A percentile compares a stretch with the other conserved stretches of the same genome.
These are phyloP conservation scores for Oppia nitens DNA, from an alignment of 1,140 invertebrate genomes.

Conservation along the genomic window DNA sequence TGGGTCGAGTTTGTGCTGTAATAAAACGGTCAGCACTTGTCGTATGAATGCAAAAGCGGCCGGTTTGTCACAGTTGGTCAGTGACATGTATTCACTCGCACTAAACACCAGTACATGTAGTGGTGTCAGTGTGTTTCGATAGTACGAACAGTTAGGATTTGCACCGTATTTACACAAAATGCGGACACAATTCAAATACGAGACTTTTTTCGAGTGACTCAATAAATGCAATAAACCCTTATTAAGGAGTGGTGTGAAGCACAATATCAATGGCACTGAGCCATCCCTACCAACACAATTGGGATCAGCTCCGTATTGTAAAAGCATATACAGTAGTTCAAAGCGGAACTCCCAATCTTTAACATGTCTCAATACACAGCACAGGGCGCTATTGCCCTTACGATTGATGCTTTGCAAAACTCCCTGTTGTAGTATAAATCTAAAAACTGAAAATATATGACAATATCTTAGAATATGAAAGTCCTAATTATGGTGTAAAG, in stretches of 20 bases:
- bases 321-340: constrained; percentile 48
- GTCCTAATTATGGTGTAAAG: too few relatives aligned
- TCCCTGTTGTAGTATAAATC: constrained; percentile 37
- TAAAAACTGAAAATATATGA: too few relatives aligned
- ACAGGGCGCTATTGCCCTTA: constrained; percentile 47
- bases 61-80: constrained; percentile 42
- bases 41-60: constrained; percentile 31
- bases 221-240: constrained; percentile 54
- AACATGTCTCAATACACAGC: constrained; percentile 50
- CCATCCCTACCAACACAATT: constrained; percentile 51
- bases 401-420: constrained; percentile 49
- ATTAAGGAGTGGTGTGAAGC: constrained; percentile 51
- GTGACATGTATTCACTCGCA: constrained; percentile 50
- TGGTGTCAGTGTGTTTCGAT: constrained; percentile 45
- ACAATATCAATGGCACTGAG: constrained; percentile 51
- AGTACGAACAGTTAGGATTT: constrained; percentile 50
- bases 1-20: constrained; percentile 48
- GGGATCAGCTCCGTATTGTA: constrained; percentile 45
- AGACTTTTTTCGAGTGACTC: constrained; percentile 54
- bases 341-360: constrained; percentile 58
- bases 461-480: too few relatives aligned
- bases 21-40: constrained; percentile 44
- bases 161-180: constrained; percentile 48
- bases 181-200: constrained; percentile 51
- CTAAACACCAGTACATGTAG: constrained; percentile 53